Base-by-base conservation (phyloP, 1,140 invertebrate species). In the Pseudobourletiella spinata region DNA sequence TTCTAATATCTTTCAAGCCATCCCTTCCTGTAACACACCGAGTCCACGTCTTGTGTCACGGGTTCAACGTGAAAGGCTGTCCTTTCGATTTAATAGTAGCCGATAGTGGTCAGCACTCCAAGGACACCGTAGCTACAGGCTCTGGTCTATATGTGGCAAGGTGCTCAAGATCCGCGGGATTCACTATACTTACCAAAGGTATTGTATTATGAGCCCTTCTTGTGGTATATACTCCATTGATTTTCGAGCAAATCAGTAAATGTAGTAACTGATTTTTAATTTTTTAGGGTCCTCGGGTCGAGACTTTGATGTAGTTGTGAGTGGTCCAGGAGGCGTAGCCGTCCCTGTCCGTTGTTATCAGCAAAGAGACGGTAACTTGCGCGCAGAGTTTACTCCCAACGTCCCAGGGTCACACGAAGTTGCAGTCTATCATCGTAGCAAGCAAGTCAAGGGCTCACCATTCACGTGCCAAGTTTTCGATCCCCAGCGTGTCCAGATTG, bases 391-490 rank as follows among this genome's bases (percentile, higher is more conserved):
- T 72, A 91, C 87, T 11, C 89, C 94, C 14, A 85, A 85, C 68
- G 56, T 71, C 54, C 73, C 62, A 3, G 86, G 87, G 28, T 79
- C 80, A 2, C 87, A 89, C 71, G 84, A 83, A 68, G 84, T 91
- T 63, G 86, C 98, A 75, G 93, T 98, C 1, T 79, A 95, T 15
- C 94, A 95, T 75, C 85, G 89, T 64, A 89, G 91, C 0, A 90
- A 93, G 72, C 84, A 88, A 18, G 83, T 99, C 20, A 81, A 86
- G n/a, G 94, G 95, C 20, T 97, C 93, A 67, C 96, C 96, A 18
- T 99, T 94, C 76, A 87, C 84, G 61, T 96, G 95, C 72, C 91
- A 98, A 76, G 89, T 93, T 1, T 96, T 91, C 73, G 94, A 99
- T 77, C 83, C 91, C 14, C 83, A 82, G 42, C 80, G 61, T 48